Percentiles rank a stretch among this genome's conserved stretches.
Evolutionary conservation across 2,888 invertebrate species (phyloP).

Genomic region (Gibbula magus): DNA sequence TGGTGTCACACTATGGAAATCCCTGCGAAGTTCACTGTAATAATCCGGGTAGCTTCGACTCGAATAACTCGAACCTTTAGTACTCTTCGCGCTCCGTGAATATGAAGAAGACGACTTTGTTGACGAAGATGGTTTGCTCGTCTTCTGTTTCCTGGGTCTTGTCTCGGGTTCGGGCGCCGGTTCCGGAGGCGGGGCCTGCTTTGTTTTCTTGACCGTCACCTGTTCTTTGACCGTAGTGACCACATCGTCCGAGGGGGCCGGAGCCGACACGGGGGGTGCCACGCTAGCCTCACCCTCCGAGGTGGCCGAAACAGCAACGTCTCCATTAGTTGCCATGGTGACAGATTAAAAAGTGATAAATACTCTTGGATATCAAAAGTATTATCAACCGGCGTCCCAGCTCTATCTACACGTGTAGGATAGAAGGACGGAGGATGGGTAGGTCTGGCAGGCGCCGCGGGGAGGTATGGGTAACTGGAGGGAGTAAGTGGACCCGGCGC

Average conservation of each 20-base stretch:
- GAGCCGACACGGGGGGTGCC: conserved; percentile 28
- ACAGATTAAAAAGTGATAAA: conserved; percentile 20
- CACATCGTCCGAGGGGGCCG: conserved; percentile 43
- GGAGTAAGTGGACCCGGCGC: not conserved
- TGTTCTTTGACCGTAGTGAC: conserved; percentile 45
- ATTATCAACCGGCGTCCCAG: not conserved
- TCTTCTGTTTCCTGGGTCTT: conserved; percentile 33
- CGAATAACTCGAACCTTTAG: conserved; percentile 16
- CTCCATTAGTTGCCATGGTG: conserved; percentile 38
- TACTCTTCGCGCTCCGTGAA: conserved; percentile 8
- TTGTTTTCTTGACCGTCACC: conserved; percentile 31
- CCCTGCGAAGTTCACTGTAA: conserved; percentile 48
- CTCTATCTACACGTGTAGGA: not conserved
- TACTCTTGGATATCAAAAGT: conserved; percentile 12
- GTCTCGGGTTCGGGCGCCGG: conserved; percentile 33
- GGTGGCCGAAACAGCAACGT: not conserved
- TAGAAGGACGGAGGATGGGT: not conserved
- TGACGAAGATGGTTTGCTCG: conserved; percentile 16
- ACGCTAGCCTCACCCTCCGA: conserved; percentile 22
- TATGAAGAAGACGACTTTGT: conserved; percentile 30
- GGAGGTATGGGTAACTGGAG: conserved; percentile 19
- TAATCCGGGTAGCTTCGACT: conserved; percentile 40
- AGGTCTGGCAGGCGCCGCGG: not conserved
- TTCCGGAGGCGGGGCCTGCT: not conserved
- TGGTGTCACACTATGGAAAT: conserved; percentile 65